phyloP scores from a whole-genome alignment of 2,888 invertebrate species.

The Drosophila emarginata region DNA sequence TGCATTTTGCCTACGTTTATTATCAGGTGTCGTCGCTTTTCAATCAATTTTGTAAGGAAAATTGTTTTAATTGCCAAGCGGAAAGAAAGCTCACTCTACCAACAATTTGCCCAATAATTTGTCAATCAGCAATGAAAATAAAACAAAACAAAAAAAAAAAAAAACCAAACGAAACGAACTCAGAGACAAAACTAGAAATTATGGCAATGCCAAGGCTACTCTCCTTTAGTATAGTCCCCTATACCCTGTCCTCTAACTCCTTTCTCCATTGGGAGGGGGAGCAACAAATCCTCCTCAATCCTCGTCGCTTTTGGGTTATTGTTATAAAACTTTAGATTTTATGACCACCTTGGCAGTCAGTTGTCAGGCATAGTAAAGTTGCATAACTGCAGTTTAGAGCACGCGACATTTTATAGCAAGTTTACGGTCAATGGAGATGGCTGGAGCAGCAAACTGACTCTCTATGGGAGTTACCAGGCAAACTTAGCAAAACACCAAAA shows the following conservation, averaged over 20 bases:
- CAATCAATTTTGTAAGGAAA: slow-evolving; percentile 45
- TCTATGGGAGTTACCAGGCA: too few species aligned
- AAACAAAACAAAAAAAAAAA: not conserved
- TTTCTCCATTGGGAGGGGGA: not conserved
- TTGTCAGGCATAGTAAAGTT: slow-evolving; percentile 76
- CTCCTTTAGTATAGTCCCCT: not conserved
- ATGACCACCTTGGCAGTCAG: slow-evolving; percentile 54
- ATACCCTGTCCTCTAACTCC: slow-evolving; percentile 8
- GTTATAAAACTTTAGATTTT: slow-evolving; percentile 65
- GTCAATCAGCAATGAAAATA: slow-evolving; percentile 39
- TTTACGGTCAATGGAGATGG: slow-evolving; percentile 63
- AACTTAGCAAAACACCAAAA: not conserved
- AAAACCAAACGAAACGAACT: not conserved
- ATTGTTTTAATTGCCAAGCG: slow-evolving; percentile 46
- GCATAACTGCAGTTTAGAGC: slow-evolving; percentile 77
- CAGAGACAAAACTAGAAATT: not conserved
- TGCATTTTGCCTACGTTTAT: slow-evolving; percentile 51
- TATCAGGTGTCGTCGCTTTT: slow-evolving; percentile 65
- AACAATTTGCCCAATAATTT: slow-evolving; percentile 50
- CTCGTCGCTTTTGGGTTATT: slow-evolving; percentile 32
- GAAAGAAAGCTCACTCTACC: slow-evolving; percentile 24
- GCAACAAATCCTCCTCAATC: not conserved
- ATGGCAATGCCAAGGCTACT: not conserved
- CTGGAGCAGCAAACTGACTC: slow-evolving; percentile 4
- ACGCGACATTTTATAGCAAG: slow-evolving; percentile 76